phyloP scores from a whole-genome alignment of 2,888 invertebrate species.

The Caradrina clavipalpis region DNA sequence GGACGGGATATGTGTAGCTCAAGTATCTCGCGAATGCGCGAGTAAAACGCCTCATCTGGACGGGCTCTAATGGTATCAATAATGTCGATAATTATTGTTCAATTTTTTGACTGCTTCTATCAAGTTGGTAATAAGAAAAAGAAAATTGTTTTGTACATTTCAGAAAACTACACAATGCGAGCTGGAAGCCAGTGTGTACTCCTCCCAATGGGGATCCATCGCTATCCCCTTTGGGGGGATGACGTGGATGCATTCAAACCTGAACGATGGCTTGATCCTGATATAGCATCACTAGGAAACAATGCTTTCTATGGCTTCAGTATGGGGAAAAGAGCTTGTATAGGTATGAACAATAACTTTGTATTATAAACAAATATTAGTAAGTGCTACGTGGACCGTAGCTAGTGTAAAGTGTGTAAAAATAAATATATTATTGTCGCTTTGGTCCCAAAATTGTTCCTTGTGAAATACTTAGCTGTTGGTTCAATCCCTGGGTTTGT shows the following conservation, averaged over 20 bases:
- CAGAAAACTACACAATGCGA: slow-evolving; percentile 53
- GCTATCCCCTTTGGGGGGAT: slow-evolving; percentile 64
- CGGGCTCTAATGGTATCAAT: no score
- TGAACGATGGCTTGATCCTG: slow-evolving; percentile 69
- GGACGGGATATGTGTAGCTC: no score
- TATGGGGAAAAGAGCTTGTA: slow-evolving; percentile 63
- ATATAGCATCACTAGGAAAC: slow-evolving; percentile 54
- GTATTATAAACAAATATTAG: not conserved
- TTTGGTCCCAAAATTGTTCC: not conserved
- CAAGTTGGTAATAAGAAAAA: no score
- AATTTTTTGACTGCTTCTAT: not conserved
- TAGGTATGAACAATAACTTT: slow-evolving; percentile 51
- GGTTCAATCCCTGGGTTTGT: no score
- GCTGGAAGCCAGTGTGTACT: slow-evolving; percentile 57
- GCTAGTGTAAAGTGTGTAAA: not conserved
- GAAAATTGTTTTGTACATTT: not conserved
- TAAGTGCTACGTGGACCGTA: not conserved
- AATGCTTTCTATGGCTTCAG: slow-evolving; percentile 61
- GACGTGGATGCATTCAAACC: slow-evolving; percentile 65
- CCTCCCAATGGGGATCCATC: slow-evolving; percentile 46
- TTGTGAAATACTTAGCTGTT: not conserved
- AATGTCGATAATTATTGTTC: not conserved
- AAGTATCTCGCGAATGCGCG: no score
- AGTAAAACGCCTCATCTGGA: no score
- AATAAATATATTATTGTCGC: not conserved